These are phyloP conservation scores for Stramonita haemastoma DNA, from an alignment of 2,888 invertebrate species.

Conservation along the genomic window DNA sequence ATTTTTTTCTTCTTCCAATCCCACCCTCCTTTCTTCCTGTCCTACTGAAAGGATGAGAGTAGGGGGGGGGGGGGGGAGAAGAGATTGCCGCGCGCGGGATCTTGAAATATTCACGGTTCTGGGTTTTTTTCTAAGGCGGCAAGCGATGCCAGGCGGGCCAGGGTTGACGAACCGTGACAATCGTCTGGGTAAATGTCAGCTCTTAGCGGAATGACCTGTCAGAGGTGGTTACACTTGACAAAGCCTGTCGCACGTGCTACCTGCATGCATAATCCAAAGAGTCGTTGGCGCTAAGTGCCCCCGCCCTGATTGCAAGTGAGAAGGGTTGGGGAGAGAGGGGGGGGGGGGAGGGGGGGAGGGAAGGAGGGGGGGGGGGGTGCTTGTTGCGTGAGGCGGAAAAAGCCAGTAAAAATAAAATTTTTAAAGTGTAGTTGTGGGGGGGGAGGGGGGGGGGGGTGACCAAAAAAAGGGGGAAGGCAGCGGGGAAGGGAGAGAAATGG, in stretches of 20 bases:
- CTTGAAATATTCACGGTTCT: background rate
- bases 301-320: background rate
- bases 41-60: background rate
- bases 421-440: too few relatives aligned
- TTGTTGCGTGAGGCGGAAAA: background rate
- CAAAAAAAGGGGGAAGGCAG: too few relatives aligned
- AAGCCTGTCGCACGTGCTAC: background rate
- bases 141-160: background rate
- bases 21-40: background rate
- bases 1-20: background rate
- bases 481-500: too few relatives aligned
- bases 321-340: background rate
- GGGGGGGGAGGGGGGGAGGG: background rate
- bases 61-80: too few relatives aligned
- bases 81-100: background rate
- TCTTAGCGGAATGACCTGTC: background rate
- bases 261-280: background rate
- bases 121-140: background rate
- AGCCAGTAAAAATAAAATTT: too few relatives aligned
- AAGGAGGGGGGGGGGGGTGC: background rate
- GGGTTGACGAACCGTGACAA: background rate
- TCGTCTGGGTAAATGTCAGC: background rate
- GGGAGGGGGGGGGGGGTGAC: too few relatives aligned
- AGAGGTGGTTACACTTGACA: background rate
- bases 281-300: conserved; percentile 1